Evolutionary conservation across 2,113 vertebrate genomes (phyloP).

Genomic region (Vulpes vulpes): DNA sequence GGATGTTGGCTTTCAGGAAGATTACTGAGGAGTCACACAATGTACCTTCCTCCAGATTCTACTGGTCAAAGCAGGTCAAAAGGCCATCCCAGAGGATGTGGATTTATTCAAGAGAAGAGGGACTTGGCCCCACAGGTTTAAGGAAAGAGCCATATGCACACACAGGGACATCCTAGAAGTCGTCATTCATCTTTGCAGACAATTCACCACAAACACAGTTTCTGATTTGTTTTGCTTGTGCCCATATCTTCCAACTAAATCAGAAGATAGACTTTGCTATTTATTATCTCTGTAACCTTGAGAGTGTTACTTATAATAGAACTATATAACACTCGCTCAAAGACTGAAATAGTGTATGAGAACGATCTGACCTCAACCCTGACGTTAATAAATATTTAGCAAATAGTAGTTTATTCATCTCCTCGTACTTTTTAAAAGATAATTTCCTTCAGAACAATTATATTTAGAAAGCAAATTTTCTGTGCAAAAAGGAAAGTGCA

Average conservation of each 20-base stretch:
- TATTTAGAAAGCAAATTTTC: neutral
- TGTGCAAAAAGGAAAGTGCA: neutral
- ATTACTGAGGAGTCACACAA: neutral
- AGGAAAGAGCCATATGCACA: neutral
- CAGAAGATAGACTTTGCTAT: neutral
- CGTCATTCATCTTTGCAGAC: neutral
- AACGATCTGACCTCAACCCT: neutral
- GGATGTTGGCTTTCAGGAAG: neutral
- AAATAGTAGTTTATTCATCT: neutral
- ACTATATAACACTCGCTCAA: neutral
- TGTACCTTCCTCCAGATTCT: too few species aligned
- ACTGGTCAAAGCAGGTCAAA: neutral
- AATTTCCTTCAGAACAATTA: constrained; percentile 1
- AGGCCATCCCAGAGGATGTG: neutral
- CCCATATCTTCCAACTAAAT: neutral
- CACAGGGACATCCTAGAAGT: rapidly evolving
- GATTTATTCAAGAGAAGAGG: neutral
- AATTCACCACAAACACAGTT: too few species aligned
- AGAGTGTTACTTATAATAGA: neutral
- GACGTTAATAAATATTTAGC: neutral
- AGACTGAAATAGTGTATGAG: neutral
- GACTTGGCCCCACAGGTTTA: neutral
- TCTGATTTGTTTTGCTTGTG: neutral
- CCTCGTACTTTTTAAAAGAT: neutral
- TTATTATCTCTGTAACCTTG: neutral